phyloP scores from a whole-genome alignment of 2,888 invertebrate genomes.

The Xylota segnis region DNA sequence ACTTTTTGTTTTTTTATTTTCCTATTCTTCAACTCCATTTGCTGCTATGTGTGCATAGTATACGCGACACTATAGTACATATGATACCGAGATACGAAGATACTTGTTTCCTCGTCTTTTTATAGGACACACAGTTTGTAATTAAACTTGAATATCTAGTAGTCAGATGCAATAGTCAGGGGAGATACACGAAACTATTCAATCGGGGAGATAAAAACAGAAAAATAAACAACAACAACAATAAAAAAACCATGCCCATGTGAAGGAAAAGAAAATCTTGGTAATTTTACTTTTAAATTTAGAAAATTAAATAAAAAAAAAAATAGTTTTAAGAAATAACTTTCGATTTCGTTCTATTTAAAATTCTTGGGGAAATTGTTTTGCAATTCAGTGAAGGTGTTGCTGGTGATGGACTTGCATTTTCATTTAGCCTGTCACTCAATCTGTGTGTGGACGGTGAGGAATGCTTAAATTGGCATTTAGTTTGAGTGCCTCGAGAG shows the following conservation, averaged over 20 bases:
- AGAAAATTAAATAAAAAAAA: constrained; percentile 49
- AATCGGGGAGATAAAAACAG: constrained; percentile 8
- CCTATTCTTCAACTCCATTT: constrained; percentile 25
- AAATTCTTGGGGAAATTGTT: constrained; percentile 41
- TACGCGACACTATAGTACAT: background rate
- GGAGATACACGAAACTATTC: constrained; percentile 40
- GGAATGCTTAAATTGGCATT: background rate
- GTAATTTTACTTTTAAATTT: constrained; percentile 59
- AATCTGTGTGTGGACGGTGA: background rate
- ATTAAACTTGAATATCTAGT: constrained; percentile 66
- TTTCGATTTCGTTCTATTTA: constrained; percentile 53
- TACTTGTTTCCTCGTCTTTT: constrained; percentile 45
- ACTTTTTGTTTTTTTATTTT: constrained; percentile 38
- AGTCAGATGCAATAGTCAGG: constrained; percentile 43
- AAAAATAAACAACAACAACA: constrained; percentile 18
- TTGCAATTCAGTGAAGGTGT: constrained; percentile 13
- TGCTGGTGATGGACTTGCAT: constrained; percentile 18
- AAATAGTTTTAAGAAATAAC: background rate
- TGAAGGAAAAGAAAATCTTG: constrained; percentile 43
- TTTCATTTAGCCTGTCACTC: constrained; percentile 4
- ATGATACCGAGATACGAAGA: constrained; percentile 15
- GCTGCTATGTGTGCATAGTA: constrained; percentile 21
- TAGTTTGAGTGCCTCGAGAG: background rate
- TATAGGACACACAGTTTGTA: constrained; percentile 40
- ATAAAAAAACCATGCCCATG: constrained; percentile 49